Evolutionary conservation across 2,888 invertebrate species (phyloP), one percentile per base, ranked within the genome.

Genomic region (Creontiades dilutus): DNA sequence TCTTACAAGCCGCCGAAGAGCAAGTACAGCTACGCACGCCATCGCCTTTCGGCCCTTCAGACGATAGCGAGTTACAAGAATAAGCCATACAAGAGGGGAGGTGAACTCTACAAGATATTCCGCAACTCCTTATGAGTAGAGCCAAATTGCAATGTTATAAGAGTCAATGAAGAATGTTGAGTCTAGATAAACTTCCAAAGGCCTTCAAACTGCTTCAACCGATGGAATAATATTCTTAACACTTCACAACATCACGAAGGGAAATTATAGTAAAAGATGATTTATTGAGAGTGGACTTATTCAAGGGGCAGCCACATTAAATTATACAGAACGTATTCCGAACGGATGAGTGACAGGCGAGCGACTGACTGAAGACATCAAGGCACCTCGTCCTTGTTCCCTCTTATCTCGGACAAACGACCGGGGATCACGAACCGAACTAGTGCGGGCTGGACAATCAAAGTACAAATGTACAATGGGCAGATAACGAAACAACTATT

Each of bases 1-100:
- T 85, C 87, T 90, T 86, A 89, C 91, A 90, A 92, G 61, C 57
- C 91, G 90, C 86, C 90, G 90, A 86, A 92, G 27, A 75, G 89
- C 91, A 86, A 78, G 90, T 19, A 82, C 90, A 75, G 90, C 90
- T 85, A 61, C 90, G 90, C 86, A 84, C 61, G 90, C 89, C 89
- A 89, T 89, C 84, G 90, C 88, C 82, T 75, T 75, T 82, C 16
- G 68, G n/a, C 27, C 78, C 76, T 57, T 75, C 46, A 48, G 86
- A 57, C 88, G 90, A 78, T 37, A 90, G 78, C 57, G 75, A 19
- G 9, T 19, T 57, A 46, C 82, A 90, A n/a, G 52, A 55, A 55
- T 68, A 28, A 85, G 90, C 90, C 90, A 90, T 90, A 78, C 86
- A 90, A 88, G 61, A 61, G n/a, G 28, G 16, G n/a, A 81, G 5